Percentiles rank a stretch among this genome's conserved stretches.
Evolutionary conservation across 2,113 vertebrate species (phyloP).

Genomic region (Colius striatus): DNA sequence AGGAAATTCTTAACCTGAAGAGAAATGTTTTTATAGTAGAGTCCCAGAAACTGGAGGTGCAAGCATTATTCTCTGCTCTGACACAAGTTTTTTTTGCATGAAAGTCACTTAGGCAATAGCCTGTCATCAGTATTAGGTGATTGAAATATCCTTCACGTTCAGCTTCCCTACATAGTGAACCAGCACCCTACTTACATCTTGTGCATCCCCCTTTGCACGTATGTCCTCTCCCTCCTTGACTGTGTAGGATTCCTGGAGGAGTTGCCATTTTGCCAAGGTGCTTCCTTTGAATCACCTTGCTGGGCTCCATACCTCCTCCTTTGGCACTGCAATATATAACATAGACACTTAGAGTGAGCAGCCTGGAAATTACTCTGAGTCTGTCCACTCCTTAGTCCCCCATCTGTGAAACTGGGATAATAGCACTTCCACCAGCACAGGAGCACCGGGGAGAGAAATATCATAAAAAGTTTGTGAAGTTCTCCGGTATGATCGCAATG

Average conservation of each 20-base stretch:
- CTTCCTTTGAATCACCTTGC: conserved; percentile 22
- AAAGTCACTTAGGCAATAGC: background rate
- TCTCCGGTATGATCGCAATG: conserved; percentile 31
- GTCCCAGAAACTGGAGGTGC: conserved; percentile 7
- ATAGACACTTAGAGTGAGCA: conserved; percentile 24
- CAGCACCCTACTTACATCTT: background rate
- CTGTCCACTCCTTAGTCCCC: conserved; percentile 36
- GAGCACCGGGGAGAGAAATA: conserved; percentile 24
- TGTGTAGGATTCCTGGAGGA: background rate
- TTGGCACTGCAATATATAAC: conserved; percentile 4
- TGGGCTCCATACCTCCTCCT: background rate
- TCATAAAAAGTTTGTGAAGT: conserved; percentile 66
- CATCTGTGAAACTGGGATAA: conserved; percentile 62
- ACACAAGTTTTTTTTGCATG: background rate
- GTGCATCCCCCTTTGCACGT: background rate
- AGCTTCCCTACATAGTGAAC: background rate
- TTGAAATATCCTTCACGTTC: background rate
- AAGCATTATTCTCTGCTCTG: background rate
- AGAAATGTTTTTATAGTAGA: conserved; percentile 24
- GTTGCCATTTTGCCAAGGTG: background rate
- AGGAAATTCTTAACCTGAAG: conserved; percentile 42
- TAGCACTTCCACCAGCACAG: conserved; percentile 2
- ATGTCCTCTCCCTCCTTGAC: background rate
- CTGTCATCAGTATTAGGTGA: background rate
- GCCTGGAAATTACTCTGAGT: conserved; percentile 49